Base-by-base conservation (phyloP, 1,140 invertebrate genomes). In the Drosophila lini region DNA sequence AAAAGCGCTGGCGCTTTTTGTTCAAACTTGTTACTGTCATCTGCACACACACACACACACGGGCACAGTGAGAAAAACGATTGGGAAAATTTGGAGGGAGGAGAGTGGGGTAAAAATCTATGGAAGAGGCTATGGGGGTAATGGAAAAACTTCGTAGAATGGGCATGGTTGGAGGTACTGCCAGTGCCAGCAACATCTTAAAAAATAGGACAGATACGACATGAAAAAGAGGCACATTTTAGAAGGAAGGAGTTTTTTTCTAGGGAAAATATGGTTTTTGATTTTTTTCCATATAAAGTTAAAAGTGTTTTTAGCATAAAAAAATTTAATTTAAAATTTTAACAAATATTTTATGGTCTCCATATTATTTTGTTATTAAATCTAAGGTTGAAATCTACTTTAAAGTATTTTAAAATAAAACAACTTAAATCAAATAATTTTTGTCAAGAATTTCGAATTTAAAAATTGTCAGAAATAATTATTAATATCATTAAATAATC, bases 11-110 rank as follows among this genome's bases (percentile, higher is more conserved):
- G 45, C 57, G 68, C 75, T 86, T 81, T 74, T 86, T 82, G 83
- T 82, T 76, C 55, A 34, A 76, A 79, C 79, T 88, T 80, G 80
- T 71, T 81, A 81, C 81, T 85, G 82, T 88, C 83, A 88, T 65
- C 57, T 80, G 76, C 22, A 67, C 40, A 15, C 36, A 38, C 36
- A 38, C 36, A 15, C 15, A 56, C 10, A 44, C 5, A 22, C 19
- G 7, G 10, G 4, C 34, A 53, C 32, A 32, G 47, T 50, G 34
- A 16, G 31, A 41, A 32, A 34, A 50, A 48, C 62, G 56, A 28
- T 61, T 28, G 31, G 25, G 25, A 22, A 36, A 22, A 45, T 19
- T 45, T 11, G 19, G 0, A 22, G 25, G 25, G 11, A 19, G 41
- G 10, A 6, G 47, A 4, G 8, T 15, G 16, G 15, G 36, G 19